Evolutionary conservation across 1,140 invertebrate species (phyloP), one percentile per base, ranked within the genome.

Genomic region (Neotoxoptera formosana): DNA sequence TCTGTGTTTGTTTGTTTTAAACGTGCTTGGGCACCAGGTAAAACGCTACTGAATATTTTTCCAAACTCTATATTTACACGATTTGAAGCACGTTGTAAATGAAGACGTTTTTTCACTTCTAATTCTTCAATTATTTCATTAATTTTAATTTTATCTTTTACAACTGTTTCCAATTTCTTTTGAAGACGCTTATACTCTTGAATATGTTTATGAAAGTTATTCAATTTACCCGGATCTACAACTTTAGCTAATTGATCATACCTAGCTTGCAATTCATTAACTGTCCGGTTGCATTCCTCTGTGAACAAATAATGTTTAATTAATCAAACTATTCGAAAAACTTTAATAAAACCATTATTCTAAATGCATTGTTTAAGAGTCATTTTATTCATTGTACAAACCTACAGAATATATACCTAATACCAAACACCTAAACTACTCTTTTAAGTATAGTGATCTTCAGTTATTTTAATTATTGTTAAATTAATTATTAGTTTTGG

Each of bases 31-130:
- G 98, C 97, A 21, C 98, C 98, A 23, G 98, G 98, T 91, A 99
- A 95, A 87, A 99, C 96, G 1, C 97, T 98, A 94, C 97, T 97
- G 95, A 99, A 99, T 95, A 99, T 99, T 2, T 98, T 98, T n/a
- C 98, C 98, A 96, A 99, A 99, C 96, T 99, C 98, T 95, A 97
- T 96, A 94, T 98, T 98, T 0, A 98, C 97, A 95, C 96, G 97
- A 94, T 97, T 96, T 96, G 98, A 98, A 9, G 99, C 98, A 94
- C 97, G 96, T 76, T 97, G 95, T 36, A 99, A 95, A 7, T 97
- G 97, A 94, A 97, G 96, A 94, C 97, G 97, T 95, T 99, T 99
- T 95, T 99, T 98, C 94, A 97, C 96, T 95, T 99, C 99, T 94
- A 99, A 96, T 94, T 98, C 97, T 60, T 96, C 96, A 94, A 99